Conservation (phyloP, 2,888 invertebrate species). For the Harpalus rufipes region DNA sequence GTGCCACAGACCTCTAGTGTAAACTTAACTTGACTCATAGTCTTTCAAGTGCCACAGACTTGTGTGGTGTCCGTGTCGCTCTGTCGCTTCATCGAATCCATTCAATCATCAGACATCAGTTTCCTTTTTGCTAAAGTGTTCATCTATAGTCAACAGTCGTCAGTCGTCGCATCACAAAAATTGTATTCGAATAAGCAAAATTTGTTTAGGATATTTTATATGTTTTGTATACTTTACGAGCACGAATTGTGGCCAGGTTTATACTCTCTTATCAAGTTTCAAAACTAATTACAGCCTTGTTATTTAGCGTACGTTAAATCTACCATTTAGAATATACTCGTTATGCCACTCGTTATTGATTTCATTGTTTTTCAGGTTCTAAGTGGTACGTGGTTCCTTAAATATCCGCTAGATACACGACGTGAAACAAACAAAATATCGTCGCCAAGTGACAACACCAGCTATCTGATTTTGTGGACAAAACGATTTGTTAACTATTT, state of each 20-base stretch:
- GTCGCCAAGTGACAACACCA: too few species aligned
- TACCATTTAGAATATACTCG: too few species aligned
- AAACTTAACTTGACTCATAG: constrained; percentile 33
- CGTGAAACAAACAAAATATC: too few species aligned
- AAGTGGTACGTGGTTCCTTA: too few species aligned
- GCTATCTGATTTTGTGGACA: too few species aligned
- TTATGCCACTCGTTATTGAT: too few species aligned
- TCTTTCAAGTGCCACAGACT: constrained; percentile 57
- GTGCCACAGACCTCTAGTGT: constrained; percentile 44
- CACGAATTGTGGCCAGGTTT: constrained; percentile 42
- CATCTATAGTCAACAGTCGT: constrained; percentile 75
- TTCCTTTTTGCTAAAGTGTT: constrained; percentile 75
- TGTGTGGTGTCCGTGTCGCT: constrained; percentile 36
- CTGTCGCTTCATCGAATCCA: constrained; percentile 50
- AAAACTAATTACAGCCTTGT: constrained; percentile 44
- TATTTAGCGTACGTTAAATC: constrained; percentile 21
- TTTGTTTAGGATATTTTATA: constrained; percentile 62
- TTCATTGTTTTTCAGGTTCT: too few species aligned
- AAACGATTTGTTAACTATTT: too few species aligned
- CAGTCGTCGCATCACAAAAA: constrained; percentile 74
- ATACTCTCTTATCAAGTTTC: constrained; percentile 12
- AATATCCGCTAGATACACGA: too few species aligned
- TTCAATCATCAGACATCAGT: constrained; percentile 68
- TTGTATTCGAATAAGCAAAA: constrained; percentile 70
- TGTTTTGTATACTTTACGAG: constrained; percentile 62